phyloP scores from a whole-genome alignment of 2,113 vertebrate genomes.

The Tachysurus fulvidraco region DNA sequence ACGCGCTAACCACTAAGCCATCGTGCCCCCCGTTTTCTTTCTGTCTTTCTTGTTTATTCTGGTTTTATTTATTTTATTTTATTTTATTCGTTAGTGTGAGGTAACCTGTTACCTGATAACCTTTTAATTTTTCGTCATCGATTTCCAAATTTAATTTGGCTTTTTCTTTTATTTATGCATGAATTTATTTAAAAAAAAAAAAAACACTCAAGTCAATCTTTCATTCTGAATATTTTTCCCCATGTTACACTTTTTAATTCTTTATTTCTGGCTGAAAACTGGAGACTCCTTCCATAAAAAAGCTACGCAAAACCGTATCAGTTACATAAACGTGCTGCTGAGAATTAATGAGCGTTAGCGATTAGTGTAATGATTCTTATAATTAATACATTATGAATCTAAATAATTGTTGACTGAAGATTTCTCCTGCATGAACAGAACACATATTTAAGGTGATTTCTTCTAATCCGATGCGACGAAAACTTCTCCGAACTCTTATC shows the following conservation, averaged over 20 bases:
- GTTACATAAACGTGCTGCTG: not conserved
- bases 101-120: no score
- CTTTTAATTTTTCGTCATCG: no score
- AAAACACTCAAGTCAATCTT: no score
- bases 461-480: not conserved
- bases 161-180: no score
- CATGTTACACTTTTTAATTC: no score
- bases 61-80: not conserved
- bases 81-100: not conserved
- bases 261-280: not conserved
- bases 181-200: no score
- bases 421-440: not conserved
- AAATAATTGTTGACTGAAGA: not conserved
- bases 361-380: not conserved
- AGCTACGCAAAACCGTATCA: not conserved
- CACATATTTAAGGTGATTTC: not conserved
- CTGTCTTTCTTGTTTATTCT: not conserved
- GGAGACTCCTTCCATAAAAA: not conserved
- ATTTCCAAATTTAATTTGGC: not conserved
- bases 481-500: conserved; percentile 4
- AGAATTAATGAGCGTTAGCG: not conserved
- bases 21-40: no score
- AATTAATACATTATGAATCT: not conserved
- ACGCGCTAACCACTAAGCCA: no score
- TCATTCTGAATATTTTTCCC: no score